phyloP scores from a whole-genome alignment of 2,888 invertebrate genomes.

The Latrodectus hesperus region DNA sequence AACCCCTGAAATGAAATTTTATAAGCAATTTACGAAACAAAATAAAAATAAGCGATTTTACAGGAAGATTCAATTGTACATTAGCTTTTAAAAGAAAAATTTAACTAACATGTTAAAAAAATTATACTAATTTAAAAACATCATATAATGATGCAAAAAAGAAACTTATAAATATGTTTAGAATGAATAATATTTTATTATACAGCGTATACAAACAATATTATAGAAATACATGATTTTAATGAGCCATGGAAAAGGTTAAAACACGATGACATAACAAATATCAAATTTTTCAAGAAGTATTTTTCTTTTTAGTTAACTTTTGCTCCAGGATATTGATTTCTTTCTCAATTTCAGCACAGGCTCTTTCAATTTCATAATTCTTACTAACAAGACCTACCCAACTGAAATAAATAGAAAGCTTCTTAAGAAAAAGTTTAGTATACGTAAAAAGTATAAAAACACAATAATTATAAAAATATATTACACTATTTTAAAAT shows the following conservation, averaged over 20 bases:
- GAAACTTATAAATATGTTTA: too few species aligned
- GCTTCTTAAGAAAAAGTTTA: too few species aligned
- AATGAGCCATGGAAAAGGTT: background rate
- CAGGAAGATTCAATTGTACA: background rate
- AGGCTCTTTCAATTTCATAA: slow-evolving; percentile 96
- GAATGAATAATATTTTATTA: too few species aligned
- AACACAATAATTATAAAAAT: background rate
- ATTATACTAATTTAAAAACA: too few species aligned
- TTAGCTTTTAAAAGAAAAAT: background rate
- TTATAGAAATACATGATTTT: background rate
- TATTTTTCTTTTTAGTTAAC: slow-evolving; percentile 18
- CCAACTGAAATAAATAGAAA: slow-evolving; percentile 79
- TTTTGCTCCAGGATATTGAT: slow-evolving; percentile 72
- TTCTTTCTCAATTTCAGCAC: slow-evolving; percentile 87
- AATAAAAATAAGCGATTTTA: background rate
- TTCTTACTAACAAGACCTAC: slow-evolving; percentile 96
- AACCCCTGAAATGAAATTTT: too few species aligned
- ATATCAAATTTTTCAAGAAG: background rate
- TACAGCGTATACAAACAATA: too few species aligned
- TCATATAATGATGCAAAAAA: too few species aligned
- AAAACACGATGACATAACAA: background rate
- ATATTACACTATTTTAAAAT: too few species aligned
- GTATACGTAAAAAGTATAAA: background rate
- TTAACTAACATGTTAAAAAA: background rate
- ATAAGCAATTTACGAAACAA: too few species aligned